Percentiles rank a stretch among this genome's conserved stretches.
phyloP scores from a whole-genome alignment of 2,888 invertebrate species.

The Apotomis betuletana region DNA sequence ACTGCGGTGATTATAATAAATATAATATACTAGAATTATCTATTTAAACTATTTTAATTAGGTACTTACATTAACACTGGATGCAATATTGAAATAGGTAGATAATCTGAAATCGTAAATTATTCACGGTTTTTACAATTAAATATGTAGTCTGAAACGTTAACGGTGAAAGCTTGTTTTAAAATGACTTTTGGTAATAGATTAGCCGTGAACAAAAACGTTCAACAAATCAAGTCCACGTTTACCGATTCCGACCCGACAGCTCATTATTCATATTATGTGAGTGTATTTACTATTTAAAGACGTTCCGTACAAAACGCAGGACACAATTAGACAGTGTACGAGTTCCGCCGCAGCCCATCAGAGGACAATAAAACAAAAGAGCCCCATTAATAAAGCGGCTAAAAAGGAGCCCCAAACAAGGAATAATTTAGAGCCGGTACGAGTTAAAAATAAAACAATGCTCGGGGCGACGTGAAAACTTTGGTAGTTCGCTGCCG shows the following conservation, averaged over 20 bases:
- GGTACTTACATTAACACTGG: no score
- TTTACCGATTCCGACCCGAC: not conserved
- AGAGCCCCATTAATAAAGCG: conserved; percentile 29
- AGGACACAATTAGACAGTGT: conserved; percentile 24
- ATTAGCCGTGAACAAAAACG: not conserved
- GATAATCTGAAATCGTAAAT: no score
- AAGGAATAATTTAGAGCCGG: conserved; percentile 35
- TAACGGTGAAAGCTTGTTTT: no score
- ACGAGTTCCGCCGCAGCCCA: conserved; percentile 11
- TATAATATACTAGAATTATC: no score
- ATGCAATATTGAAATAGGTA: no score
- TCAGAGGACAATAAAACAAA: conserved; percentile 29
- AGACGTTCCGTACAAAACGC: not conserved
- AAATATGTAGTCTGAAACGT: no score
- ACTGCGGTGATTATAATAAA: no score
- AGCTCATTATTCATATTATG: not conserved
- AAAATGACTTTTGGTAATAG: no score
- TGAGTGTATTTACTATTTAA: conserved; percentile 5
- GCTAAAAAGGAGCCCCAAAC: conserved; percentile 27
- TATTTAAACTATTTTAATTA: no score
- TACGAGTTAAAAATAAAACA: conserved; percentile 34
- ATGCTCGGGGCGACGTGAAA: conserved; percentile 15
- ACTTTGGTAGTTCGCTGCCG: conserved; percentile 15
- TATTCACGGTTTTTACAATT: no score
- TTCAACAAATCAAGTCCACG: not conserved